phyloP scores from a whole-genome alignment of 2,888 invertebrate species.

The Mamestra brassicae region DNA sequence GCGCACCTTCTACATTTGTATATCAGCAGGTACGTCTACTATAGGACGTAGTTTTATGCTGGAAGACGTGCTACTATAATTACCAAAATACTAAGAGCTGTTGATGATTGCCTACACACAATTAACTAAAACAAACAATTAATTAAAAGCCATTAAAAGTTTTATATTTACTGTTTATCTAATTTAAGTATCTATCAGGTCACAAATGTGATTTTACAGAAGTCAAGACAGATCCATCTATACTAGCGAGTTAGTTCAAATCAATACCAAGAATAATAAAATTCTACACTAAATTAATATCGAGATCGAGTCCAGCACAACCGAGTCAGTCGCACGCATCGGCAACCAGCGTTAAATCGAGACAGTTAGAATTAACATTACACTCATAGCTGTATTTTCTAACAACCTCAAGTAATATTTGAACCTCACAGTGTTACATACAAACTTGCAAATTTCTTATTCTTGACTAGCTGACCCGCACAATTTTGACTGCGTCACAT shows the following conservation, averaged over 20 bases:
- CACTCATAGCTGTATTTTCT: slow-evolving; percentile 23
- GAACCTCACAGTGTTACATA: too few species aligned
- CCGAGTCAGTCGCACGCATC: slow-evolving; percentile 25
- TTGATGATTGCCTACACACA: neutral
- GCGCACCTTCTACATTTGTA: neutral
- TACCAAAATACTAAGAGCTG: neutral
- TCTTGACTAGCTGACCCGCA: too few species aligned
- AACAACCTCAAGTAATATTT: slow-evolving; percentile 1
- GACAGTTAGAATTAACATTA: slow-evolving; percentile 51
- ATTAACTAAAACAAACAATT: neutral
- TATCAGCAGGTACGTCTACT: too few species aligned
- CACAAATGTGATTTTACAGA: neutral
- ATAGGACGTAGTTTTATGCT: neutral
- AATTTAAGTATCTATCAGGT: neutral
- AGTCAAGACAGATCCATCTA: neutral
- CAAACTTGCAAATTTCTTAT: too few species aligned
- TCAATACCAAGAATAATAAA: neutral
- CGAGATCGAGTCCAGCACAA: neutral
- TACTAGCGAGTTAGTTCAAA: neutral
- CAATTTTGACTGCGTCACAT: too few species aligned
- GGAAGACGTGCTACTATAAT: too few species aligned
- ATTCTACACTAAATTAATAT: neutral
- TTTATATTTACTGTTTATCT: neutral
- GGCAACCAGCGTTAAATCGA: slow-evolving; percentile 15
- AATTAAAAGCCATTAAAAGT: neutral